These are phyloP conservation scores for Brachyptera risi DNA, from an alignment of 2,888 invertebrate genomes.

Conservation along the genomic window DNA sequence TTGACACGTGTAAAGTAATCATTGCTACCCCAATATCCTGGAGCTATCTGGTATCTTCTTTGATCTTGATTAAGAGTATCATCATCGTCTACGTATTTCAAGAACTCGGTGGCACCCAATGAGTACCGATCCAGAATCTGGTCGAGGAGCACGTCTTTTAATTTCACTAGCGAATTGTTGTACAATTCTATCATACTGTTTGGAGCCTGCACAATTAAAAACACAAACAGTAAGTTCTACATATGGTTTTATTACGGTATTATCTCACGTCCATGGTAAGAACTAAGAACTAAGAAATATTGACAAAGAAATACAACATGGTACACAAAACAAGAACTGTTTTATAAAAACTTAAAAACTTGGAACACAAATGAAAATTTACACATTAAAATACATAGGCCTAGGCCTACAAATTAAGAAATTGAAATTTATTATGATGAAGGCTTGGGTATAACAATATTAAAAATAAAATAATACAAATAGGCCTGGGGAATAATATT, in stretches of 20 bases:
- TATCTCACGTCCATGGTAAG: neutral
- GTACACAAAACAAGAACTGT: too few species aligned
- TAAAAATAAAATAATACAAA: too few species aligned
- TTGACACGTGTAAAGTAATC: neutral
- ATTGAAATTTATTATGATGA: too few species aligned
- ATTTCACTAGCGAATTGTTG: neutral
- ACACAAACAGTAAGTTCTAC: neutral
- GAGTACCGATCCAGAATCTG: neutral
- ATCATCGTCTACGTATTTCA: neutral
- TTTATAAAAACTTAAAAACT: too few species aligned
- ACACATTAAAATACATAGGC: too few species aligned
- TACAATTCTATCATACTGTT: slow-evolving; percentile 9
- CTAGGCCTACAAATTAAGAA: too few species aligned
- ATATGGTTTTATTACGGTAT: neutral
- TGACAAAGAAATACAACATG: too few species aligned
- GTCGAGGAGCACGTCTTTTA: neutral
- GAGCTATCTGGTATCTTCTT: neutral
- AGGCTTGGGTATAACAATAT: too few species aligned
- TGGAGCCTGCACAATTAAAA: neutral
- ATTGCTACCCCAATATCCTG: neutral
- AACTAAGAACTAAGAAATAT: neutral
- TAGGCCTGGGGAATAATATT: too few species aligned
- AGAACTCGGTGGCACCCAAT: slow-evolving; percentile 5
- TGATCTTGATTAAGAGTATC: neutral
- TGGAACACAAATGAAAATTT: too few species aligned